phyloP scores from a whole-genome alignment of 2,888 invertebrate genomes.

The Drosophila koepferae region DNA sequence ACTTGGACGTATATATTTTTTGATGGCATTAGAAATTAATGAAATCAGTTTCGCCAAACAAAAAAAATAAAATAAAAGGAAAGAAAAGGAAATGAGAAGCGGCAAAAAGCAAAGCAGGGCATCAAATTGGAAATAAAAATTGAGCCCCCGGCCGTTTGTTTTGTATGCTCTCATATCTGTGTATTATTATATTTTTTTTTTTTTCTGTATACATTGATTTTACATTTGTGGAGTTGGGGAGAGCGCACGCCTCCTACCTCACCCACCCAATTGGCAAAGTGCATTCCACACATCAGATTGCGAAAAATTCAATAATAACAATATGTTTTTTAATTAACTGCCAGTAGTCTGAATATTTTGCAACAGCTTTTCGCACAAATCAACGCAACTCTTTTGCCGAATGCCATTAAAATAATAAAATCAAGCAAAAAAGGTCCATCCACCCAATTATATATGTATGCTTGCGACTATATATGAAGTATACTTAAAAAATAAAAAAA shows the following conservation, averaged over 20 bases:
- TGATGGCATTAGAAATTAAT: constrained; percentile 78
- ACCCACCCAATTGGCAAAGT: constrained; percentile 2
- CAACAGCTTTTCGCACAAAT: constrained; percentile 38
- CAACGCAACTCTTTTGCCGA: constrained; percentile 54
- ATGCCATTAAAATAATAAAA: constrained; percentile 21
- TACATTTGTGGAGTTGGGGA: constrained; percentile 22
- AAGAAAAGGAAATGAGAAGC: constrained; percentile 6
- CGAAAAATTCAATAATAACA: constrained; percentile 28
- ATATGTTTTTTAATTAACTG: constrained; percentile 56
- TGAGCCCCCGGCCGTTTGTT: constrained; percentile 47
- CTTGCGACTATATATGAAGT: constrained; percentile 21
- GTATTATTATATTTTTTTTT: constrained; percentile 13
- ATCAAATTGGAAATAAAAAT: constrained; percentile 67
- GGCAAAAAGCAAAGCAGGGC: constrained; percentile 25
- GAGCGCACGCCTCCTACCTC: not conserved
- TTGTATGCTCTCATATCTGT: constrained; percentile 24
- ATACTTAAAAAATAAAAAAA: constrained; percentile 44
- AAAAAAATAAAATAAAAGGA: constrained; percentile 14
- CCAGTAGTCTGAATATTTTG: constrained; percentile 26
- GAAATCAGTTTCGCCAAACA: constrained; percentile 67
- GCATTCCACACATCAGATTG: constrained; percentile 14
- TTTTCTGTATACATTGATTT: constrained; percentile 35
- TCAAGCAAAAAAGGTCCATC: constrained; percentile 36
- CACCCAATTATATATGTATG: constrained; percentile 23
- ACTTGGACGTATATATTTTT: constrained; percentile 58